Evolutionary conservation across 2,797 vertebrate species (phyloP), one percentile per base, ranked within the genome.

Genomic region (Sarcoramphus papa): DNA sequence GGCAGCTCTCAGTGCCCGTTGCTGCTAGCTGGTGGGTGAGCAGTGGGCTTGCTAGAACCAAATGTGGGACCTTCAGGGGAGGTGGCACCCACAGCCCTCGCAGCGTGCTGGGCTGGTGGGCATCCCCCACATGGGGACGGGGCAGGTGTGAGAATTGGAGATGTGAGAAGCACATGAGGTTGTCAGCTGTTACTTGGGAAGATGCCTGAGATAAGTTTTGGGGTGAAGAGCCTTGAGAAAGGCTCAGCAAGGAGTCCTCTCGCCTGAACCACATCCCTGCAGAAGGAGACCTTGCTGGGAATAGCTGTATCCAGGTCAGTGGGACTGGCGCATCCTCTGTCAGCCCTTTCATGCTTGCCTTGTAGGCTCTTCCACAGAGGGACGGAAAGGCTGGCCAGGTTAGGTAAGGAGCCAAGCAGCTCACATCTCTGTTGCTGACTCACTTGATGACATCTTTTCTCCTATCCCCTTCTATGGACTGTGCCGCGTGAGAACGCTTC

Each of bases 51-150:
- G 12, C 67, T 57, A 22, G 22, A 51, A 43, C 20, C 41, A 13
- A 47, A 73, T 35, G 33, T 22, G n/a, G 24, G 43, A 48, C 41
- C 78, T 82, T 68, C 10, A 35, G 30, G 16, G 69, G 60, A 70
- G 45, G 35, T 77, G 68, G 21, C 47, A 76, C 40, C 11, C 43
- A 17, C 35, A 81, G n/a, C 37, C 30, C 54, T 85, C 2, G 1
- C 17, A 45, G 35, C 3, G 0, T 68, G 74, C 25, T 4, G 43
- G 25, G 37, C 28, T 7, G 14, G 28, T 14, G 31, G n/a, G 31
- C n/a, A 19, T 72, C 41, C 45, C 28, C 19, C 0, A 0, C 1
- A 0, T 20, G 35, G 35, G 14, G 20, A 50, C 0, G 4, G 69
- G 13, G 20, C 1, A 2, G 33, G 9, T 6, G 6, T 64, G 73